Base-by-base conservation (phyloP, 2,113 vertebrate species). In the Caranx ignobilis region DNA sequence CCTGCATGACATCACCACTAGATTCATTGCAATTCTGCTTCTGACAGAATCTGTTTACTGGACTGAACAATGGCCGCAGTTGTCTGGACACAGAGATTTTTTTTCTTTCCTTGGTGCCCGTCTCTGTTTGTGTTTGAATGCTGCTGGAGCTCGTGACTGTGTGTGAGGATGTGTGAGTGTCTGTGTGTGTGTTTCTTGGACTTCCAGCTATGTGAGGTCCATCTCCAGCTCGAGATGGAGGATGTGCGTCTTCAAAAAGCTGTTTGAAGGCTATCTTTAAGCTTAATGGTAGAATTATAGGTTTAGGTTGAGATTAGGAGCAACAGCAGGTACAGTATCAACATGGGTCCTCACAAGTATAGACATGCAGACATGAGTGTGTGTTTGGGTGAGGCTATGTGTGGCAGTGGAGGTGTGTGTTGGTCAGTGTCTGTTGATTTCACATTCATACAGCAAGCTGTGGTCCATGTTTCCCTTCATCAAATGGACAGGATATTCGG, bases 101-200 rank as follows among this genome's bases (percentile, higher is more conserved):
- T 79, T 70, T 80, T 52, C 74, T 67, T 31, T 19, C 70, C 13
- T 79, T 43, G 68, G 92, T 88, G 87, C 86, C 71, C 74, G 21
- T 91, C 89, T 85, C 84, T 81, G 84, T 86, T 85, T 83, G 89
- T 89, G 83, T 81, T 82, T 83, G 55, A 61, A 71, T 67, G 63
- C 77, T 62, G 80, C 50, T n/a, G 0, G 56, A 75, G 65, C 85
- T 86, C 43, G 86, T 91, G 87, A 89, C 75, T 74, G 71, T 84
- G 70, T 75, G 56, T 71, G 73, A 77, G 77, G n/a, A n/a, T 65
- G 37, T 79, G 64, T 59, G 79, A 73, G 57, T 70, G 71, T 66
- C 79, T 70, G 52, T 67, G 79, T 69, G 81, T 71, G 59, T 61
- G 76, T 64, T 67, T 43, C 5, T 26, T 59, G 77, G 57, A 16